A percentile compares a stretch with the other conserved stretches of the same genome.
Evolutionary conservation across 2,888 invertebrate genomes (phyloP).

Genomic region (Acheta domesticus): DNA sequence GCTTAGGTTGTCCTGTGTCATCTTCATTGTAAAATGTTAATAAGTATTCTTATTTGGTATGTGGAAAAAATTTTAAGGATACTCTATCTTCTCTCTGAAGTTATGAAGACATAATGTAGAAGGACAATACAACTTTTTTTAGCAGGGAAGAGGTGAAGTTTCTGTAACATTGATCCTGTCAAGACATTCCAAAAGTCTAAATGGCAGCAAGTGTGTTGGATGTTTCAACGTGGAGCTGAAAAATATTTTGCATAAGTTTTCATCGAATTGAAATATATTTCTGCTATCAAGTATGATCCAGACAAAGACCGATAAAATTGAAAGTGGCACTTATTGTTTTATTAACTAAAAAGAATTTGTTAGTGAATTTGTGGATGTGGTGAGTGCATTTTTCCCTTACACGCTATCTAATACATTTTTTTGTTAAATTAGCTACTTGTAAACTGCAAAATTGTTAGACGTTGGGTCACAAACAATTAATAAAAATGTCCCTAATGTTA

Average conservation of each 20-base stretch:
- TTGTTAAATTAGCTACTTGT: not conserved
- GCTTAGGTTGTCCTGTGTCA: not conserved
- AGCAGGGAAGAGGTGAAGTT: not conserved
- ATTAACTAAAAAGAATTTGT: not conserved
- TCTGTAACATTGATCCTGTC: not conserved
- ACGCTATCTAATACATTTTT: not conserved
- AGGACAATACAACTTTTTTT: not conserved
- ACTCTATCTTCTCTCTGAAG: not conserved
- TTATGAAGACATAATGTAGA: not conserved
- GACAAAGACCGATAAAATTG: not conserved
- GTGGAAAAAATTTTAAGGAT: not conserved
- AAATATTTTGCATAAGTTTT: not conserved
- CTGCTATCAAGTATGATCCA: not conserved
- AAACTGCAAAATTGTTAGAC: not conserved
- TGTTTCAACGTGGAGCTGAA: conserved; percentile 1
- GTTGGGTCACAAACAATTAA: not conserved
- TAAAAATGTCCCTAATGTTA: not conserved
- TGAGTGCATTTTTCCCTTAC: not conserved
- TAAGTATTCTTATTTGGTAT: not conserved
- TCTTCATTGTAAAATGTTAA: conserved; percentile 2
- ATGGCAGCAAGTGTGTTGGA: not conserved
- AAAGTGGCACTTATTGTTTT: not conserved
- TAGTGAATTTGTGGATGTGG: not conserved
- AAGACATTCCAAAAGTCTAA: not conserved
- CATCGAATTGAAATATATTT: not conserved